A percentile compares a stretch with the other conserved stretches of the same genome.
These are phyloP conservation scores for Piprites chloris DNA, from an alignment of 2,113 vertebrate genomes.

Conservation along the genomic window DNA sequence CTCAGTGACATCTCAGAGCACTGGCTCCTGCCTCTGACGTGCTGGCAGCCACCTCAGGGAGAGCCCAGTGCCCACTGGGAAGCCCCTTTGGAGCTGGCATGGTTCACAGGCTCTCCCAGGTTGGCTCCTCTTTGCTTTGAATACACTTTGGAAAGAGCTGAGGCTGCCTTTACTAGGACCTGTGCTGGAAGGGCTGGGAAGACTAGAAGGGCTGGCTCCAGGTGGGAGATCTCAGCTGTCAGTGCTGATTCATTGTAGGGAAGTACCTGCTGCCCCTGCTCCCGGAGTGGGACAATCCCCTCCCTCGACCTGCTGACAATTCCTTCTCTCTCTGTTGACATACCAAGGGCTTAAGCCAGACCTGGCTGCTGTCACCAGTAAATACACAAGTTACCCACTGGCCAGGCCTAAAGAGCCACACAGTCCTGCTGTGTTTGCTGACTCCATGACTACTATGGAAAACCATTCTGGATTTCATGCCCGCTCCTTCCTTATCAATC, in stretches of 20 bases:
- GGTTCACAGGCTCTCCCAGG: background rate
- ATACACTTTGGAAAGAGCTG: background rate
- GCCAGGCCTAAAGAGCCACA: background rate
- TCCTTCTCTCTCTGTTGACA: background rate
- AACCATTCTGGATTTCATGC: accelerated
- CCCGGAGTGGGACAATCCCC: background rate
- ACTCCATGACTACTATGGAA: background rate
- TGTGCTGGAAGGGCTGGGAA: background rate
- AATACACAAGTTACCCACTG: accelerated
- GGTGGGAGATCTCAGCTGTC: background rate
- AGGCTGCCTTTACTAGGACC: background rate
- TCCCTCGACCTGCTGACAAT: background rate
- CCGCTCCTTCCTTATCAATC: background rate
- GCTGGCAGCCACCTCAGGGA: background rate
- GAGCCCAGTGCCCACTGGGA: background rate
- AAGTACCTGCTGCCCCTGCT: accelerated
- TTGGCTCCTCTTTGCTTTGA: background rate
- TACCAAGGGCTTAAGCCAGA: background rate
- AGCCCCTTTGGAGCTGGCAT: background rate
- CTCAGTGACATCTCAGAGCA: background rate
- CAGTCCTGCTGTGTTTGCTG: accelerated
- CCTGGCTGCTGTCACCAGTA: background rate
- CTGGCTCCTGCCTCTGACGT: background rate
- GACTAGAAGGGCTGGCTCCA: background rate
- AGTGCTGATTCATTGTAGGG: background rate